Evolutionary conservation across 2,888 invertebrate genomes (phyloP).

Genomic region (Seira sanloemensis): DNA sequence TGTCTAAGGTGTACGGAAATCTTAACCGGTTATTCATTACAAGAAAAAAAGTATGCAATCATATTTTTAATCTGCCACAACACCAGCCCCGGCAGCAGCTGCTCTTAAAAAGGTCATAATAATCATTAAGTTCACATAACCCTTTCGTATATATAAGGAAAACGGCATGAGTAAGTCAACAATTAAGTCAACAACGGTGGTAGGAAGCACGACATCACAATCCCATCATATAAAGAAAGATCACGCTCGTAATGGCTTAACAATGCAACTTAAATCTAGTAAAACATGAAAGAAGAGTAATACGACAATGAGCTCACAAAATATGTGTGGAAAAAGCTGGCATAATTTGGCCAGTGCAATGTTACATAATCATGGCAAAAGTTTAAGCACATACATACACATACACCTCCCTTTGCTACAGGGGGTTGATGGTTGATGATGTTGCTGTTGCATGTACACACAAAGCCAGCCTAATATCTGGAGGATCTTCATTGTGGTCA

Average conservation of each 20-base stretch:
- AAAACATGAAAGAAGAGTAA: too few relatives aligned
- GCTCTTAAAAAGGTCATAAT: slow-evolving; percentile 11
- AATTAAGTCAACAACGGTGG: background rate
- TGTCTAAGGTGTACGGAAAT: background rate
- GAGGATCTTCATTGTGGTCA: background rate
- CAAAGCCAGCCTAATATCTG: background rate
- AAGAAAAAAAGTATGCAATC: background rate
- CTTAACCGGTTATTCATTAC: slow-evolving; percentile 14
- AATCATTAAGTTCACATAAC: slow-evolving; percentile 1
- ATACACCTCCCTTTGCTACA: background rate
- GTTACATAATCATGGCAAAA: background rate
- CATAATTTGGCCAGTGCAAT: slow-evolving; percentile 8
- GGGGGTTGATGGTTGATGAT: background rate
- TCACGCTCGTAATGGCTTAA: background rate
- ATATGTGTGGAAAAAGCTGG: background rate
- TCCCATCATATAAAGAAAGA: background rate
- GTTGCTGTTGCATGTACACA: background rate
- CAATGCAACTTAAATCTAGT: background rate
- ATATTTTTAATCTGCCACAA: slow-evolving; percentile 16
- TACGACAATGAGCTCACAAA: background rate
- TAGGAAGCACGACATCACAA: background rate
- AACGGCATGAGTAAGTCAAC: background rate
- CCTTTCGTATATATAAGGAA: background rate
- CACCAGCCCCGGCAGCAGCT: slow-evolving; percentile 3
- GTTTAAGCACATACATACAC: too few relatives aligned